A percentile compares a stretch with the other conserved stretches of the same genome.
Conservation (phyloP, 2,797 vertebrate species). For the Chiloscyllium punctatum region DNA sequence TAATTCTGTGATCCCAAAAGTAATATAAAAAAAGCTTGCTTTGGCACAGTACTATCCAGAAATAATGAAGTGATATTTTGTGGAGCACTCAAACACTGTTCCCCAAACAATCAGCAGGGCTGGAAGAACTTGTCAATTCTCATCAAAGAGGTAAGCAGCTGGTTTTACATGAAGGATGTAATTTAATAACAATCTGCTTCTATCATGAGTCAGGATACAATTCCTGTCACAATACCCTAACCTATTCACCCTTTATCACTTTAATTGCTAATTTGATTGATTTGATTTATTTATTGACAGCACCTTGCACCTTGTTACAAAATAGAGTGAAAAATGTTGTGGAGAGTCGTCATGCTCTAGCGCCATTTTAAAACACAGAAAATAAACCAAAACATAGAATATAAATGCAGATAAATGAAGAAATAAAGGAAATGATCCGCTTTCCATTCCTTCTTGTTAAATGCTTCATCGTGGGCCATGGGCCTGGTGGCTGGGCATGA, state of each 20-base stretch:
- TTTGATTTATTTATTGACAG: too few relatives aligned
- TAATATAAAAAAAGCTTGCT: neutral
- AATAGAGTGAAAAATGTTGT: too few relatives aligned
- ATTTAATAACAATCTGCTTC: neutral
- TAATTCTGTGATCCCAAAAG: neutral
- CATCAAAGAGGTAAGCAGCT: neutral
- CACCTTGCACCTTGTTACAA: too few relatives aligned
- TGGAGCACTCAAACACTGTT: neutral
- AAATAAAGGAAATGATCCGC: too few relatives aligned
- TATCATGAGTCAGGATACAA: neutral
- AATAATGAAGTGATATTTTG: constrained; percentile 8
- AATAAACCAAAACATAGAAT: too few relatives aligned
- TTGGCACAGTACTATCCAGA: neutral
- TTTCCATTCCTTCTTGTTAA: too few relatives aligned
- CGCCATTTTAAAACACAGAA: too few relatives aligned
- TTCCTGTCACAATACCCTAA: neutral
- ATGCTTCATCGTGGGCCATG: too few relatives aligned
- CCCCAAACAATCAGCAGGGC: neutral
- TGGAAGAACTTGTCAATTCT: neutral
- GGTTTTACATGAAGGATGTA: neutral
- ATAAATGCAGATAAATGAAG: too few relatives aligned
- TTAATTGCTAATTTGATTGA: neutral
- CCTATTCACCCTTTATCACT: neutral
- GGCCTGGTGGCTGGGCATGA: too few relatives aligned
- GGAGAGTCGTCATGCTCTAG: too few relatives aligned